phyloP scores from a whole-genome alignment of 2,888 invertebrate genomes.

The Leucania comma region DNA sequence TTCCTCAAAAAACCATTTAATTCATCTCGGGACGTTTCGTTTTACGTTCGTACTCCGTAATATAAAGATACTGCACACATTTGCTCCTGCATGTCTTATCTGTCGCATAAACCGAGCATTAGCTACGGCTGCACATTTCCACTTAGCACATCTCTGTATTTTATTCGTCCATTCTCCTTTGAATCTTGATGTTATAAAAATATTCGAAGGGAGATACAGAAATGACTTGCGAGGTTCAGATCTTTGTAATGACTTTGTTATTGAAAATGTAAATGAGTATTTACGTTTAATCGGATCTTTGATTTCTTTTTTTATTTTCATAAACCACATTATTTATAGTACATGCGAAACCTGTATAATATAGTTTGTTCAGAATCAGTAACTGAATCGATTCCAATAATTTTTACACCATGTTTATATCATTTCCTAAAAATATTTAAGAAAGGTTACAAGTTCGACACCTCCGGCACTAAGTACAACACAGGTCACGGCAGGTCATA shows the following conservation, averaged over 20 bases:
- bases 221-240: conserved; percentile 20
- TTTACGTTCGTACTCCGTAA: conserved; percentile 61
- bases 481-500: too few species aligned
- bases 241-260: conserved; percentile 35
- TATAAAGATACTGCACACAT: conserved; percentile 83
- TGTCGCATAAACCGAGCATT: conserved; percentile 85
- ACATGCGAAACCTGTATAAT: too few species aligned
- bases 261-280: conserved; percentile 25
- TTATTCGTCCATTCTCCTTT: conserved; percentile 80
- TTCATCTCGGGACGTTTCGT: conserved; percentile 44
- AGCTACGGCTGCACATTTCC: conserved; percentile 83
- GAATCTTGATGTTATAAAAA: conserved; percentile 67
- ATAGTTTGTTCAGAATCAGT: too few species aligned
- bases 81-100: conserved; percentile 81
- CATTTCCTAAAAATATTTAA: too few species aligned
- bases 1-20: conserved; percentile 36
- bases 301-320: background rate
- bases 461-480: too few species aligned
- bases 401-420: too few species aligned
- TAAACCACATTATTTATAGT: background rate
- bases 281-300: conserved; percentile 9
- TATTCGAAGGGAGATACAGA: conserved; percentile 61
- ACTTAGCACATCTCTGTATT: conserved; percentile 76
- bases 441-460: too few species aligned
- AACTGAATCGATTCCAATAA: too few species aligned